Base-by-base conservation (phyloP, 2,888 invertebrate genomes). In the Litoditis marina region DNA sequence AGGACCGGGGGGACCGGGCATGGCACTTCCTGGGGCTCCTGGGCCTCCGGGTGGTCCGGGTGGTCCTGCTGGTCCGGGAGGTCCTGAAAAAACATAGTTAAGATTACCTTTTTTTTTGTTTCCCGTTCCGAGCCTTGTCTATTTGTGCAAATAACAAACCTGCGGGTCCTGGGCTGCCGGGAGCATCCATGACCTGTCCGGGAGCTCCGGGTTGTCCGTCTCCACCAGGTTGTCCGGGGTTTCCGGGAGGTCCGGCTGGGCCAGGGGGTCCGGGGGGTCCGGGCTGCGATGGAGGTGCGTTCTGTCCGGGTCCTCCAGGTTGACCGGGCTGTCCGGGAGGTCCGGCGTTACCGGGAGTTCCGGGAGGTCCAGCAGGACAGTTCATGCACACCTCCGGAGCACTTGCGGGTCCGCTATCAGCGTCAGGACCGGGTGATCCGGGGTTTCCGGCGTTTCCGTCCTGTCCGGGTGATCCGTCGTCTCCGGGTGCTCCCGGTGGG, bases 331-430 rank as follows among this genome's bases (percentile, higher is more conserved):
- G n/a, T n/a, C n/a, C n/a, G n/a, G n/a, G n/a, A n/a, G 60, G 49
- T 67, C 77, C 77, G 32, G 68, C 58, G 25, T 60, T 67, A 64
- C 78, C 78, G 16, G 71, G 60, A 28, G 68, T 63, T 71, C 76
- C 76, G 25, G 74, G 64, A 53, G 70, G 70, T 53, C 74, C 76
- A 55, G 74, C 65, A 51, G 73, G 74, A 63, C 77, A 73, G 65
- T 60, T 76, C 68, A 68, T 68, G 72, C 67, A 77, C 71, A 66
- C 71, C 63, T 57, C 68, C 39, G 60, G 54, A 42, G 66, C 70
- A 34, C 63, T 62, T 60, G 68, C 64, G 36, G 65, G 57, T 22
- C 54, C 66, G 7, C 63, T 70, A 11, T 54, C 59, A 31, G 68
- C 68, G 46, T 68, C 65, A 8, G 66, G 51, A 63, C 74, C 74